phyloP scores from a whole-genome alignment of 2,888 invertebrate species.

The Tipula unca region DNA sequence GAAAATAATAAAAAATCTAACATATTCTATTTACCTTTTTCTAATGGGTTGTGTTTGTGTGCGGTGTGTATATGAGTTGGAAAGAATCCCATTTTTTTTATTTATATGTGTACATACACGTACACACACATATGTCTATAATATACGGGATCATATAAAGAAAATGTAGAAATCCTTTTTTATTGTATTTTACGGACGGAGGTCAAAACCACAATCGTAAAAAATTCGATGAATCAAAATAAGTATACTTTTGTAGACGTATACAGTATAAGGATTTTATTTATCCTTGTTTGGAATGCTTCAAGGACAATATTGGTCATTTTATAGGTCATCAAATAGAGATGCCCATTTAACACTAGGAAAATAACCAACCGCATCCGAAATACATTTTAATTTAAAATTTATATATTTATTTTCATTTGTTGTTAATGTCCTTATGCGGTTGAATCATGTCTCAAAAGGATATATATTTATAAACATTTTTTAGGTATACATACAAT shows the following conservation, averaged over 20 bases:
- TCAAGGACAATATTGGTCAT: not conserved
- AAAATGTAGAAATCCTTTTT: not conserved
- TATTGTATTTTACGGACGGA: not conserved
- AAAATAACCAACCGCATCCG: not conserved
- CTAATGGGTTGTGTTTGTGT: not conserved
- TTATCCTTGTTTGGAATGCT: not conserved
- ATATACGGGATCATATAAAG: not conserved
- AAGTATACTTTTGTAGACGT: not conserved
- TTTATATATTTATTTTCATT: not conserved
- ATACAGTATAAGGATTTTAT: not conserved
- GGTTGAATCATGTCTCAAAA: not conserved
- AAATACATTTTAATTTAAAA: not conserved
- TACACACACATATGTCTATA: too few species aligned
- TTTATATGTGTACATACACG: not conserved
- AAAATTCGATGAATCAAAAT: not conserved
- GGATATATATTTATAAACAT: not conserved
- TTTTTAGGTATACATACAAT: not conserved
- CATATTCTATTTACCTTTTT: constrained; percentile 9
- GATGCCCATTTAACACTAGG: not conserved
- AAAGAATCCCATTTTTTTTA: not conserved
- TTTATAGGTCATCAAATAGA: not conserved
- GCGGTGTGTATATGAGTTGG: not conserved
- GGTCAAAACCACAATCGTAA: not conserved
- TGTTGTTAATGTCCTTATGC: not conserved
- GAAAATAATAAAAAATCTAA: not conserved